A percentile compares a stretch with the other conserved stretches of the same genome.
phyloP scores from a whole-genome alignment of 2,113 vertebrate species.

The Nothoprocta pentlandii region DNA sequence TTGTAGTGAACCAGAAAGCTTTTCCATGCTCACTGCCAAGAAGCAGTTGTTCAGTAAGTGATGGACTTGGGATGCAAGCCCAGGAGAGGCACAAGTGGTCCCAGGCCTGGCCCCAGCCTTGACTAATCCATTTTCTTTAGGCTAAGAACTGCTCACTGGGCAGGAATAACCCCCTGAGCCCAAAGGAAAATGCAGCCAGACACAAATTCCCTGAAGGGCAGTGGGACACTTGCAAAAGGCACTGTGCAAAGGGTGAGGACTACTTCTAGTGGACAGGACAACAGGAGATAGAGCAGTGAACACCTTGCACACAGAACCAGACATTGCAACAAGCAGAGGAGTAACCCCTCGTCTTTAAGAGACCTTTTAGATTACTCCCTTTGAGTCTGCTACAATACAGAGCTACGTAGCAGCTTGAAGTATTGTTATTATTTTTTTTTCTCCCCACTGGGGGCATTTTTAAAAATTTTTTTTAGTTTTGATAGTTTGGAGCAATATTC shows the following conservation, averaged over 20 bases:
- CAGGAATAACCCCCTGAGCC: background rate
- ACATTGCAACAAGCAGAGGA: background rate
- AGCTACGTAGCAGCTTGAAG: background rate
- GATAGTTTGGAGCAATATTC: background rate
- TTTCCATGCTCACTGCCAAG: background rate
- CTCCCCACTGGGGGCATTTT: too few species aligned
- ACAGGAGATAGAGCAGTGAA: background rate
- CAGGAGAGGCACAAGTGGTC: background rate
- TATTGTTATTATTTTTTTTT: too few species aligned
- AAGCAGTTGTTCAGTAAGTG: background rate
- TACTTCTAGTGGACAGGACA: background rate
- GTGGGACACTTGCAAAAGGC: background rate
- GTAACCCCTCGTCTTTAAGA: fast-evolving
- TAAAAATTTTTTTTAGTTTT: too few species aligned
- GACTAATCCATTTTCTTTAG: background rate
- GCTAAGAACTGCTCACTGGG: background rate
- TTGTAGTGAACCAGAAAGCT: background rate
- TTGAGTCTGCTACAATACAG: background rate
- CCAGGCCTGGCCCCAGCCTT: background rate
- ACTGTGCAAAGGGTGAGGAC: background rate
- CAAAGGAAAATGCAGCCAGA: background rate
- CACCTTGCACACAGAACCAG: background rate
- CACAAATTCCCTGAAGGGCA: fast-evolving
- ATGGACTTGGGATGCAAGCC: background rate
- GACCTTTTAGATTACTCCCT: background rate